Conservation (phyloP, 2,797 vertebrate genomes). For the Aphelocoma californica region DNA sequence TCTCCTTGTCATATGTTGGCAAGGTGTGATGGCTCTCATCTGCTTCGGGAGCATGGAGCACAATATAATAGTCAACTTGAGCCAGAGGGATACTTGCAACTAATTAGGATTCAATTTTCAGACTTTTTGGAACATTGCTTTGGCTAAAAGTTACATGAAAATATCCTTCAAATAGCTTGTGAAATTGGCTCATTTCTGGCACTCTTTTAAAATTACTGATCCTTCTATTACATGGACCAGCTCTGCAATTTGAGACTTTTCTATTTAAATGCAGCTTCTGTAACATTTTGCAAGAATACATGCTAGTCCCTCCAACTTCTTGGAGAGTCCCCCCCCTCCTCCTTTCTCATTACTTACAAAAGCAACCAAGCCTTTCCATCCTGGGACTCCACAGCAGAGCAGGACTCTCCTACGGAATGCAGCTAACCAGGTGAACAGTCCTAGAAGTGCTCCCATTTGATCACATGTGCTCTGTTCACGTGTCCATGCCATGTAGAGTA, state of each 20-base stretch:
- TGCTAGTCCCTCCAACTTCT: background rate
- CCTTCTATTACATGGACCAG: conserved; percentile 34
- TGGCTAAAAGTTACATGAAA: conserved; percentile 62
- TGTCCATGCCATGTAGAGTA: background rate
- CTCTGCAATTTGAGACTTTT: conserved; percentile 30
- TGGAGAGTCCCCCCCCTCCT: background rate
- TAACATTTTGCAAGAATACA: conserved; percentile 38
- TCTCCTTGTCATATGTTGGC: conserved; percentile 64
- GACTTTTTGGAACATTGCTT: conserved; percentile 57
- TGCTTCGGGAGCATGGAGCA: conserved; percentile 18
- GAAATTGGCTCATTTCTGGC: conserved; percentile 64
- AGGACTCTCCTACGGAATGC: background rate
- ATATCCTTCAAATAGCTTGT: conserved; percentile 62
- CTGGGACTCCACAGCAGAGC: background rate
- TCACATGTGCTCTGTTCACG: background rate
- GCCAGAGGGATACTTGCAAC: conserved; percentile 31
- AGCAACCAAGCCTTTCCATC: background rate
- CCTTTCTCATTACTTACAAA: background rate
- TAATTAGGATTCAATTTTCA: conserved; percentile 69
- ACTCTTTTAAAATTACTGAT: conserved; percentile 60
- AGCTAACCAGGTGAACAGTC: background rate
- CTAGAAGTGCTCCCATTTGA: background rate
- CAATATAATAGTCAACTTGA: conserved; percentile 51
- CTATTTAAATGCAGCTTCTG: conserved; percentile 60
- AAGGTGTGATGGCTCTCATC: conserved; percentile 61